These are phyloP conservation scores for Hemitrygon akajei DNA, from an alignment of 2,797 vertebrate genomes.

Conservation along the genomic window DNA sequence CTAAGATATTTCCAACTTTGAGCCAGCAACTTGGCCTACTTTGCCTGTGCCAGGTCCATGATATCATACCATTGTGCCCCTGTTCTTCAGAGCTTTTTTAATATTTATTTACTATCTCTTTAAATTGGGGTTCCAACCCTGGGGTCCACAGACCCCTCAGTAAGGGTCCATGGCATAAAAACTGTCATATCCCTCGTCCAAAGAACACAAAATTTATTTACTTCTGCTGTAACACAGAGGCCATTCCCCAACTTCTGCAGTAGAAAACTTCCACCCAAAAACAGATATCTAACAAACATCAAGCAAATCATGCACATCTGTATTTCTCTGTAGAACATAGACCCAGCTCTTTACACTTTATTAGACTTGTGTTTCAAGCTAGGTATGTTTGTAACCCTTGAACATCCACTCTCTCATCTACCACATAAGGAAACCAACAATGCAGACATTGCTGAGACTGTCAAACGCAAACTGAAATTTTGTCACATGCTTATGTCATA, in stretches of 20 bases:
- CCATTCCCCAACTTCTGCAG: neutral
- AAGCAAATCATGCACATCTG: neutral
- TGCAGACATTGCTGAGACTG: too few relatives aligned
- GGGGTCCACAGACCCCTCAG: too few relatives aligned
- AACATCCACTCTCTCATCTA: too few relatives aligned
- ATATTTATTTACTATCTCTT: neutral
- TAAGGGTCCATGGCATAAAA: too few relatives aligned
- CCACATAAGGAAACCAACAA: too few relatives aligned
- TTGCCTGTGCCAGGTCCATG: neutral
- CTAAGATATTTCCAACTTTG: neutral
- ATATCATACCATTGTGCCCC: neutral
- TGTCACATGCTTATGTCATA: neutral
- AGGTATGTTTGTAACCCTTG: too few relatives aligned
- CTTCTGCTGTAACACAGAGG: too few relatives aligned
- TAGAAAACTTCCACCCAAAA: neutral
- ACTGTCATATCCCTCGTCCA: neutral
- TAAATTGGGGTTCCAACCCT: too few relatives aligned
- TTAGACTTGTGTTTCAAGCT: too few relatives aligned
- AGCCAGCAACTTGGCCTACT: neutral
- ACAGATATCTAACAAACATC: neutral
- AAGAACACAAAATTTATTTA: neutral
- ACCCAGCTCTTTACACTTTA: neutral
- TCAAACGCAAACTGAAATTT: too few relatives aligned
- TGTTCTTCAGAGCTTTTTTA: too few relatives aligned
- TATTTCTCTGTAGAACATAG: neutral